Percentiles rank a stretch among this genome's conserved stretches.
Evolutionary conservation across 2,888 invertebrate genomes (phyloP).

Genomic region (Leptopterna dolabrata): DNA sequence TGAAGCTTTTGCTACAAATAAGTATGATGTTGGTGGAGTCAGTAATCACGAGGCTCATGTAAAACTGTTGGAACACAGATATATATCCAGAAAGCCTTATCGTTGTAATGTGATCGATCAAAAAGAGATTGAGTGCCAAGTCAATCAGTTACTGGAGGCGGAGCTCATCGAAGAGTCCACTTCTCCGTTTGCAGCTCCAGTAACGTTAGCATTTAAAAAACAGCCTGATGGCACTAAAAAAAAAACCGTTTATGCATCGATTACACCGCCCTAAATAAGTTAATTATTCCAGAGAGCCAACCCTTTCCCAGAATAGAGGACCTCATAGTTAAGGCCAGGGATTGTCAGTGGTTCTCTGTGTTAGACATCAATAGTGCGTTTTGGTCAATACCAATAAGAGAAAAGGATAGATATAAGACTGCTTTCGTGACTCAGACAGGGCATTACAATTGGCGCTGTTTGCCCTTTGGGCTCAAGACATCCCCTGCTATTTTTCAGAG

Average conservation of each 20-base stretch:
- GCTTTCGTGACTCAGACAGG: conserved; percentile 62
- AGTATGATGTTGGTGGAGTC: conserved; percentile 53
- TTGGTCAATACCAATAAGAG: conserved; percentile 59
- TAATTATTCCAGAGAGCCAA: conserved; percentile 52
- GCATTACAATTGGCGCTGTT: conserved; percentile 61
- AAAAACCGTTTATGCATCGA: conserved; percentile 17
- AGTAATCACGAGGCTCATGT: conserved; percentile 39
- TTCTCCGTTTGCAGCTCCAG: conserved; percentile 42
- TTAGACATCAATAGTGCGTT: conserved; percentile 60
- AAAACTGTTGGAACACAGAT: conserved; percentile 48
- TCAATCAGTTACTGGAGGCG: conserved; percentile 6
- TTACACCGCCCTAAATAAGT: conserved; percentile 30
- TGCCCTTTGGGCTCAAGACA: conserved; percentile 62
- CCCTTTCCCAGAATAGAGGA: conserved; percentile 58
- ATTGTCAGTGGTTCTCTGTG: conserved; percentile 57
- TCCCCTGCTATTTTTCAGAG: conserved; percentile 62
- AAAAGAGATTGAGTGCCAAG: conserved; percentile 54
- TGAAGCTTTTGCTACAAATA: conserved; percentile 48
- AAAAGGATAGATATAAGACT: conserved; percentile 61
- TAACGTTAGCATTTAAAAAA: conserved; percentile 45
- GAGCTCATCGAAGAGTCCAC: conserved; percentile 32
- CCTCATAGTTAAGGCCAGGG: conserved; percentile 47
- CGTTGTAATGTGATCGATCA: conserved; percentile 52
- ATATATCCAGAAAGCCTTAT: conserved; percentile 52
- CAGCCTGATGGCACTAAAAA: neutral